A percentile compares a stretch with the other conserved stretches of the same genome.
phyloP scores from a whole-genome alignment of 2,113 vertebrate genomes.

The Polypterus senegalus region DNA sequence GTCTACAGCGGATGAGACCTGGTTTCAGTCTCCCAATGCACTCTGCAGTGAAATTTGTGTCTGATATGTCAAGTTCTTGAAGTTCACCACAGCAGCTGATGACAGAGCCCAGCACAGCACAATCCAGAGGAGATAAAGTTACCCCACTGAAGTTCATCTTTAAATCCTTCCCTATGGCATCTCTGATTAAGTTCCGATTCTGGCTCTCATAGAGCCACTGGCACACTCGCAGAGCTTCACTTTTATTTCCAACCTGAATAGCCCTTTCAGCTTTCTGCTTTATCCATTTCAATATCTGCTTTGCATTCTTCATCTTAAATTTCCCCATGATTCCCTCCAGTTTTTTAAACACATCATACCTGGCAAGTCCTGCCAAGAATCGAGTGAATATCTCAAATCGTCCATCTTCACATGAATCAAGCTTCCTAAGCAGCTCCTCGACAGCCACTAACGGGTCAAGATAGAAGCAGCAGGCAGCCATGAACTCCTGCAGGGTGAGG shows the following conservation, averaged over 20 bases:
- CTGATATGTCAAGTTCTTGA: neutral
- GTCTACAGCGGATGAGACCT: neutral
- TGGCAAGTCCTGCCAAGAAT: constrained; percentile 16
- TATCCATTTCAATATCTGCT: neutral
- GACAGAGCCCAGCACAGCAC: neutral
- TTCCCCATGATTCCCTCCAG: neutral
- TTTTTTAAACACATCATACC: neutral
- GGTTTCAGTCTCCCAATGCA: neutral
- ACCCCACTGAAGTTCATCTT: neutral
- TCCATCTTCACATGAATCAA: neutral
- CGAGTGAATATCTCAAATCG: constrained; percentile 14
- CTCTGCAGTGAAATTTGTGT: neutral
- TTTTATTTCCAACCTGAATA: neutral
- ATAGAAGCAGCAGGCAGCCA: constrained; percentile 16
- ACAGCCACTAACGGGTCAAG: constrained; percentile 9
- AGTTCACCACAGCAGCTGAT: neutral
- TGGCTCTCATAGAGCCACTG: neutral
- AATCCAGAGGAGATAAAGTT: neutral
- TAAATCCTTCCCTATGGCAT: neutral
- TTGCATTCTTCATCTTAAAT: neutral
- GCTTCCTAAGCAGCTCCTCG: neutral
- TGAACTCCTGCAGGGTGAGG: constrained; percentile 22
- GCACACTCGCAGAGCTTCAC: neutral
- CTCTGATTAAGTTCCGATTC: neutral
- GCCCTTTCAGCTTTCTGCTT: neutral